Evolutionary conservation across 2,888 invertebrate species (phyloP), one percentile per base, ranked within the genome.

Genomic region (Sicus ferrugineus): DNA sequence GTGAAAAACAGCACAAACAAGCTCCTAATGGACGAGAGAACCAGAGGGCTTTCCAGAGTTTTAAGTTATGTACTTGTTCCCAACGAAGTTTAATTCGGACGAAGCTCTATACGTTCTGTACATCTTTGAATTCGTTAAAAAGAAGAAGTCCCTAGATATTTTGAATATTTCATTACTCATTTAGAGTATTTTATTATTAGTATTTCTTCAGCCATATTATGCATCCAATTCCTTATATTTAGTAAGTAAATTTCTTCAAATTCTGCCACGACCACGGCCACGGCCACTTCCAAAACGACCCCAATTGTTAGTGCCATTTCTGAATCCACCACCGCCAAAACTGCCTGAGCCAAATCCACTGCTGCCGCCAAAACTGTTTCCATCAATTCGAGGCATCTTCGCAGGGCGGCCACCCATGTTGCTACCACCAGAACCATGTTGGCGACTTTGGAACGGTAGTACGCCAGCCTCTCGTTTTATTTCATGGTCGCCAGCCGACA

Each of bases 401-500:
- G 71, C 76, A 2, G 76, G 69, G 23, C 75, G 72, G 9, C 75
- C 76, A 48, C 76, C 76, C 11, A 75, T 68, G 4, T 78, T 78
- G 30, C 42, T n/a, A 14, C 76, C 70, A 4, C 79, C 78, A 34
- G 79, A 78, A 14, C 78, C 76, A 21, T 76, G 66, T 34, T 75
- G 74, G 5, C 85, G 80, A 6, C 79, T 75, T 74, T 83, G 81
- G 58, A 76, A 74, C 2, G 84, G 82, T 69, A 82, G 70, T 3
- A 83, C 71, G n/a, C 83, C 84, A 3, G 87, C 62, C 2, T 88
- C 87, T 0, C 90, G 89, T 21, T 89, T 86, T 74, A 94, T 88
- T 68, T 89, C 88, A 79, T 87, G 89, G 77, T 93, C 92, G 0
- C 94, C 94, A 0, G 95, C 92, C 73, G 92, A 89, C 79, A 93